Evolutionary conservation across 2,113 vertebrate genomes (phyloP), one percentile per base, ranked within the genome.

Genomic region (Vanacampus margaritifer): DNA sequence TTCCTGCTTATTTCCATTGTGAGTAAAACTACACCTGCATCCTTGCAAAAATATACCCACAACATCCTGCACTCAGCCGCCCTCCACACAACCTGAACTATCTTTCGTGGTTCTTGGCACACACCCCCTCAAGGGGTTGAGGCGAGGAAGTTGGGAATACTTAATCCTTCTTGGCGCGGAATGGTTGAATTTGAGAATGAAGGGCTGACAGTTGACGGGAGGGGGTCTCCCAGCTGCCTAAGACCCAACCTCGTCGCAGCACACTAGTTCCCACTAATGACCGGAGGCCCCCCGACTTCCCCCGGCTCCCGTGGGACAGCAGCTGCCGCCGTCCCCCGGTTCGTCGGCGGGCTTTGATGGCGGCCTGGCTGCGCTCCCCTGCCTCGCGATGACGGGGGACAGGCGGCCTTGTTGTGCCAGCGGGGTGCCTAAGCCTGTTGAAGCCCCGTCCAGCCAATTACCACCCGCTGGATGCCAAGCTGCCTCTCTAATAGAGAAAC

Each of bases 401-500:
- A 81, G 74, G 67, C 73, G 75, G 83, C 43, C 82, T 76, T 81
- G 84, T 87, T 79, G 87, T 88, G 88, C 89, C 89, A 91, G 91
- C 88, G 77, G 84, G 87, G 86, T 86, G 81, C 85, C 88, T 92
- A 89, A 92, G 86, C 90, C 84, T 76, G 74, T 88, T 67, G 84
- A 88, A 92, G 86, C 86, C 86, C 86, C 58, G 80, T 79, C 81
- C 86, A 83, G 87, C 88, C 91, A 92, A 90, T 91, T 92, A 91
- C 84, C 89, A 84, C 79, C 71, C 69, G 64, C 77, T 78, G 62
- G 83, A 83, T 83, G 85, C 86, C 89, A 87, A 81, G 80, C 76
- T 77, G 76, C 66, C 82, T 82, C 78, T 76, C 75, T 92, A 91
- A 92, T 92, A 88, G 89, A 86, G 83, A 77, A 89, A 86, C 89